Percentiles rank a stretch among this genome's conserved stretches.
phyloP scores from a whole-genome alignment of 2,888 invertebrate genomes.

The Phragmatobia fuliginosa region DNA sequence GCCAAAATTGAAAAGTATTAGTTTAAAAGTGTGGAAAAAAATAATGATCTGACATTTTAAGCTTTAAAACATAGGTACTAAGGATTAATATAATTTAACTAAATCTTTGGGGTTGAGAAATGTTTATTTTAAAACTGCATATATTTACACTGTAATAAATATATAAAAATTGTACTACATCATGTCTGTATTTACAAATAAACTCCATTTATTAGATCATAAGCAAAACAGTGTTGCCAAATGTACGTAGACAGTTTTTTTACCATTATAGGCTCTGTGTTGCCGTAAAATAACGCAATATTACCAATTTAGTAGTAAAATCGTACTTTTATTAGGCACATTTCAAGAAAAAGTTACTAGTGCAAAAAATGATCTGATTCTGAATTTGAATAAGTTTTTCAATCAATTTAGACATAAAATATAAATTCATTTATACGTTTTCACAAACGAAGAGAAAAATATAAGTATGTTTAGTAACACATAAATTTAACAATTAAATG shows the following conservation, averaged over 20 bases:
- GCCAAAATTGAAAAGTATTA: not conserved
- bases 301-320: not conserved
- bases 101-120: not conserved
- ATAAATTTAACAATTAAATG: not conserved
- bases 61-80: not conserved
- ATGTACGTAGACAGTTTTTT: not conserved
- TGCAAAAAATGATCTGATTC: not conserved
- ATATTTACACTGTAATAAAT: not conserved
- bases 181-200: not conserved
- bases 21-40: not conserved
- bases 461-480: not conserved
- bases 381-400: not conserved
- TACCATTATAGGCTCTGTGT: not conserved
- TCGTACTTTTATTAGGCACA: not conserved
- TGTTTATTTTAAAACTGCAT: not conserved
- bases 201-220: not conserved
- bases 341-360: not conserved
- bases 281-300: not conserved
- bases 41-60: not conserved
- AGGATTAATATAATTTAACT: not conserved
- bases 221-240: not conserved
- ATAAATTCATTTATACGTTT: not conserved
- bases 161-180: not conserved
- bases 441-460: not conserved
- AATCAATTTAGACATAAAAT: slow-evolving; percentile 4